Percentiles rank a stretch among this genome's conserved stretches.
phyloP scores from a whole-genome alignment of 2,797 vertebrate species.

The Liasis olivaceus region DNA sequence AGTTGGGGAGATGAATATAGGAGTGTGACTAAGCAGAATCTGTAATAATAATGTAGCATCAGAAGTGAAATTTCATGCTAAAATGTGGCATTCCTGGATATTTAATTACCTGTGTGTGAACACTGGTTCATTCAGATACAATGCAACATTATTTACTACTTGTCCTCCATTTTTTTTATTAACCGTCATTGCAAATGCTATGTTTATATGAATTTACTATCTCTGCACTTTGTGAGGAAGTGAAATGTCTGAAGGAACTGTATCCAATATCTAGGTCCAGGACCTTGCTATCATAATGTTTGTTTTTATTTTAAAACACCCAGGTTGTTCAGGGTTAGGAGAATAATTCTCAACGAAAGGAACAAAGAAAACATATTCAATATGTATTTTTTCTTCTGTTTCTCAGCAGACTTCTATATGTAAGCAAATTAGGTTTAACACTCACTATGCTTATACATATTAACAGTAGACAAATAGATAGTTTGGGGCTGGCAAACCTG shows the following conservation, averaged over 20 bases:
- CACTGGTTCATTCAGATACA: not conserved
- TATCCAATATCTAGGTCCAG: not conserved
- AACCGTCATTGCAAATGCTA: not conserved
- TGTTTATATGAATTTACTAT: not conserved
- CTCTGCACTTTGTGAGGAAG: not conserved
- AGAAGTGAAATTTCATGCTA: not conserved
- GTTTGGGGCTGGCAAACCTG: not conserved
- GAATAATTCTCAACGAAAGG: not conserved
- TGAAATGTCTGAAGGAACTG: not conserved
- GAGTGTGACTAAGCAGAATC: not conserved
- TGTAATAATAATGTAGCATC: not conserved
- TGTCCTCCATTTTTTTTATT: not conserved
- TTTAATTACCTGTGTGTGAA: not conserved
- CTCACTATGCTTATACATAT: not conserved
- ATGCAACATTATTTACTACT: not conserved
- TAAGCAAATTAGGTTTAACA: not conserved
- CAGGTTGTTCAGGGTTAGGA: not conserved
- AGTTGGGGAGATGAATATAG: not conserved
- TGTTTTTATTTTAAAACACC: not conserved
- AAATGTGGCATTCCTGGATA: not conserved
- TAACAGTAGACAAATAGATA: slow-evolving; percentile 15
- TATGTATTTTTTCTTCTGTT: not conserved
- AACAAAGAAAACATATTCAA: slow-evolving; percentile 1
- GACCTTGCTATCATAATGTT: not conserved
- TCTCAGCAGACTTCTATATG: not conserved